A percentile compares a stretch with the other conserved stretches of the same genome.
Evolutionary conservation across 2,113 vertebrate genomes (phyloP).

Genomic region (Chaenocephalus aceratus): DNA sequence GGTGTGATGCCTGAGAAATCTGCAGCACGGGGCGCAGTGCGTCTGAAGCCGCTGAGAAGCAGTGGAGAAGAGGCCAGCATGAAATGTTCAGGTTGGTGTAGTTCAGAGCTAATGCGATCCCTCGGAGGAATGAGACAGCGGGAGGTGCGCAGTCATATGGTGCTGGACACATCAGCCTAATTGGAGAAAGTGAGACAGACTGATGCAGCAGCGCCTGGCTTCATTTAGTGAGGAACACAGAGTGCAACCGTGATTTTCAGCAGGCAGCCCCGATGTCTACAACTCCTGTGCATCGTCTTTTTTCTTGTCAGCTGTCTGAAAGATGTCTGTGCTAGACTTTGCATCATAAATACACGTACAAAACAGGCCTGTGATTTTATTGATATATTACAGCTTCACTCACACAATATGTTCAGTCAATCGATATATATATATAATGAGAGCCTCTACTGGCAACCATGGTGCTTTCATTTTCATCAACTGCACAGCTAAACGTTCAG

Average conservation of each 20-base stretch:
- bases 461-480: slow-evolving; percentile 13
- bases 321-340: neutral
- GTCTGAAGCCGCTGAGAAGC: slow-evolving; percentile 39
- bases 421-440: slow-evolving; percentile 1
- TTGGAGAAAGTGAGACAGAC: slow-evolving; percentile 70
- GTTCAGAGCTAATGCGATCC: slow-evolving; percentile 57
- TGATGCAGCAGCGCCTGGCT: slow-evolving; percentile 42
- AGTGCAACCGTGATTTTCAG: slow-evolving; percentile 37
- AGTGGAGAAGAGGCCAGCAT: slow-evolving; percentile 47
- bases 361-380: neutral
- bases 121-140: slow-evolving; percentile 60
- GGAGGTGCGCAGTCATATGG: slow-evolving; percentile 58
- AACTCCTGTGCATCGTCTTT: slow-evolving; percentile 14
- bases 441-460: neutral
- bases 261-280: slow-evolving; percentile 34
- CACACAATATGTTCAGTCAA: neutral
- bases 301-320: slow-evolving; percentile 1
- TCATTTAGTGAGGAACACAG: slow-evolving; percentile 58
- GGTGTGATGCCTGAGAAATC: slow-evolving; percentile 39
- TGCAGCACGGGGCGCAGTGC: neutral
- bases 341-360: neutral
- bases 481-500: slow-evolving; percentile 8
- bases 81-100: slow-evolving; percentile 60
- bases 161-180: slow-evolving; percentile 68
- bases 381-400: slow-evolving; percentile 11